Base-by-base conservation (phyloP, 1,140 invertebrate species). In the Panulirus ornatus region DNA sequence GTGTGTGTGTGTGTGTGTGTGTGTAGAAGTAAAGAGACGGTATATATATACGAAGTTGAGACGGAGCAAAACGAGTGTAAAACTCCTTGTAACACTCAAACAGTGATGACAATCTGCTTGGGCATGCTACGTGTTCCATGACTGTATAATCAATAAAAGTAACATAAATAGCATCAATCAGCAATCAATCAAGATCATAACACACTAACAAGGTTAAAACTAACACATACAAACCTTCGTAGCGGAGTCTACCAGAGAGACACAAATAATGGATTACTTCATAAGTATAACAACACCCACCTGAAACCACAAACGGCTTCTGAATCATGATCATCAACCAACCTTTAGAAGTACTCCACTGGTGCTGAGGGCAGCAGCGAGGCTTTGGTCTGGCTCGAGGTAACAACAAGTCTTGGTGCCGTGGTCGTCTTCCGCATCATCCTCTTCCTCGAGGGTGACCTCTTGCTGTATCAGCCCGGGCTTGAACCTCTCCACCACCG, bases 401-500 rank as follows among this genome's bases (percentile, higher is more conserved):
- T 30, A 22, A 58, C n/a, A 22, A 58, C n/a, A 66, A 1, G 8
- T 5, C 30, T 5, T 66, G 27, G 27, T 66, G 58, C 6, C n/a
- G n/a, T 9, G n/a, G n/a, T 66, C 58, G 6, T 30, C n/a, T 30
- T 66, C n/a, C 58, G 27, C 54, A 19, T 14, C 54, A 22, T 75
- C 36, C 73, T 40, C 36, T 6, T 75, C 73, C 42, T 30, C 9
- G 16, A 27, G 38, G 44, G 0, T 51, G 27, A 30, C 76, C 36
- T 63, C 22, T 47, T 58, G n/a, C 19, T 40, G n/a, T 0, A 38
- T 9, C 40, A 73, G 42, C 16, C 44, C 66, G 1, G 38, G 70
- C 47, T 73, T 82, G 8, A 89, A 42, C 44, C 81, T 89, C 47
- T 75, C 87, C n/a, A 89, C 79, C 47, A 76, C 87, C 40, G 71